phyloP scores from a whole-genome alignment of 2,113 vertebrate species.

The Asarcornis scutulata region DNA sequence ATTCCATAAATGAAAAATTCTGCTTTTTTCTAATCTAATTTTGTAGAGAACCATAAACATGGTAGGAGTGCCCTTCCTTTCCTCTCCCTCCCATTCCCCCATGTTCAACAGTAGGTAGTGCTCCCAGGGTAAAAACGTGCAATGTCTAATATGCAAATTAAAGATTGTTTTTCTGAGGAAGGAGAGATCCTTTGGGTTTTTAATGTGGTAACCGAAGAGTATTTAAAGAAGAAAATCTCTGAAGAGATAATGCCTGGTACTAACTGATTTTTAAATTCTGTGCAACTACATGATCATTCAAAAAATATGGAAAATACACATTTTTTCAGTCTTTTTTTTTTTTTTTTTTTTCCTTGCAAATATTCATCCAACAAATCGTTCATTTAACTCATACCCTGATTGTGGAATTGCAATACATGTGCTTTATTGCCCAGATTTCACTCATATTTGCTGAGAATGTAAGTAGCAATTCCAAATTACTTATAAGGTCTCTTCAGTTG shows the following conservation, averaged over 20 bases:
- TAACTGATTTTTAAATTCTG: not conserved
- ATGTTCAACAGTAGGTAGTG: not conserved
- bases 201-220: not conserved
- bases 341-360: not conserved
- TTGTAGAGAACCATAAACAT: not conserved
- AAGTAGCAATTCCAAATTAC: slow-evolving; percentile 8
- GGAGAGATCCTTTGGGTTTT: not conserved
- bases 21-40: not conserved
- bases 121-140: not conserved
- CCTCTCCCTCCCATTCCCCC: too few relatives aligned
- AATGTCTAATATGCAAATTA: not conserved
- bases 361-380: not conserved
- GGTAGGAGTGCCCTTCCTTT: not conserved
- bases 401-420: not conserved
- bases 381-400: not conserved
- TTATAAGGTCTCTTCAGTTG: not conserved
- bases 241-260: not conserved
- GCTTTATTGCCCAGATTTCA: not conserved
- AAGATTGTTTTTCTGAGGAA: not conserved
- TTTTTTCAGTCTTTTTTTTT: not conserved
- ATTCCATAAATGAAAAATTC: not conserved
- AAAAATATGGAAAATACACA: not conserved
- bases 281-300: not conserved
- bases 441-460: not conserved
- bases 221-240: not conserved